Evolutionary conservation across 2,797 vertebrate genomes (phyloP).

Genomic region (Buphagus erythrorhynchus): DNA sequence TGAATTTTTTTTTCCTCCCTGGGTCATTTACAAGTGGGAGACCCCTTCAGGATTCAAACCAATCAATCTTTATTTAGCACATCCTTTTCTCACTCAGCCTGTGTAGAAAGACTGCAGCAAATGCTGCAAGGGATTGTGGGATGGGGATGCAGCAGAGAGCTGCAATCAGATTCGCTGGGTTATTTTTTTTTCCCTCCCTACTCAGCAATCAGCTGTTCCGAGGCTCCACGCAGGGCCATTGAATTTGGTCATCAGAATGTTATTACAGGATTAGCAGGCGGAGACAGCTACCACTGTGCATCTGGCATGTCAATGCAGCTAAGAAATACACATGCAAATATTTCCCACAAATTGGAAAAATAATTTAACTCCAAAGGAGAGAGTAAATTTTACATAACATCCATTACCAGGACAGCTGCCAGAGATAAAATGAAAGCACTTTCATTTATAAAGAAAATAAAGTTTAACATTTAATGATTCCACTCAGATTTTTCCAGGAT

Average conservation of each 20-base stretch:
- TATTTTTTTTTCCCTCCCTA: constrained; percentile 70
- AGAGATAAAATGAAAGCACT: neutral
- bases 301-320: neutral
- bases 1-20: constrained; percentile 47
- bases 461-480: neutral
- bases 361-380: neutral
- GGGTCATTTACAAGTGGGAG: constrained; percentile 77
- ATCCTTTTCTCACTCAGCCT: constrained; percentile 79
- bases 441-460: neutral
- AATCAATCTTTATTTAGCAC: constrained; percentile 83
- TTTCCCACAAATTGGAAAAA: neutral
- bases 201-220: constrained; percentile 80
- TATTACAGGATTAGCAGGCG: constrained; percentile 54
- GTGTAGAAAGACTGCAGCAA: constrained; percentile 89
- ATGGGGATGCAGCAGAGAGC: constrained; percentile 85
- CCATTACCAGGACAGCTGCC: neutral
- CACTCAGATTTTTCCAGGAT: neutral
- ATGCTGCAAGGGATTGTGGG: constrained; percentile 83
- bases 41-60: constrained; percentile 76
- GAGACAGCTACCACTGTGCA: constrained; percentile 8
- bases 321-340: neutral
- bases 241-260: constrained; percentile 56
- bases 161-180: constrained; percentile 76
- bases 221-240: constrained; percentile 69
- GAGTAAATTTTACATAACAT: neutral